Conservation (phyloP, 2,888 invertebrate genomes). For the Sipunculus nudus region DNA sequence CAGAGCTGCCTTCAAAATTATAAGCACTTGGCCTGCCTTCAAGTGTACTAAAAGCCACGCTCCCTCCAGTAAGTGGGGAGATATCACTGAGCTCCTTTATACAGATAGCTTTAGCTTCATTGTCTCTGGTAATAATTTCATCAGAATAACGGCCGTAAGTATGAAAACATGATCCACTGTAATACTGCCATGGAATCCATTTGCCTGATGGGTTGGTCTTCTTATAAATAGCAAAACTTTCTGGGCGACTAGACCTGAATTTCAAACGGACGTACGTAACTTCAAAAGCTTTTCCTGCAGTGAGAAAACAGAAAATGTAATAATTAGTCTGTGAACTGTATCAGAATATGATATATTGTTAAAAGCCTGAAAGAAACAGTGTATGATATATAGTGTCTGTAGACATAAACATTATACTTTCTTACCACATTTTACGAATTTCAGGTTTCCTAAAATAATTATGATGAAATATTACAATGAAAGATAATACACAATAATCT, state of each 20-base stretch:
- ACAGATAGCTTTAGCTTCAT: slow-evolving; percentile 93
- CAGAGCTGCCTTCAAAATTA: slow-evolving; percentile 87
- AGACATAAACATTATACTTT: no score
- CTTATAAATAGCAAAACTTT: slow-evolving; percentile 96
- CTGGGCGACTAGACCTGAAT: slow-evolving; percentile 95
- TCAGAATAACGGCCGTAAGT: slow-evolving; percentile 81
- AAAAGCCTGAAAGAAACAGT: no score
- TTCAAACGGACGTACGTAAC: slow-evolving; percentile 94
- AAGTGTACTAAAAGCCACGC: slow-evolving; percentile 91
- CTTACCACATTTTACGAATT: no score
- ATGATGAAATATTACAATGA: no score
- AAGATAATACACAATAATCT: no score
- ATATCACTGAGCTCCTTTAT: slow-evolving; percentile 98
- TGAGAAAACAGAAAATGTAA: no score
- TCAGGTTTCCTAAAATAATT: no score
- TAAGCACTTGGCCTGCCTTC: slow-evolving; percentile 94
- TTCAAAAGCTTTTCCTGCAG: slow-evolving; percentile 96
- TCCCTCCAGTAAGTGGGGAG: slow-evolving; percentile 83
- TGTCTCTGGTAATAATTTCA: slow-evolving; percentile 75
- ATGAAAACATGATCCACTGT: slow-evolving; percentile 88
- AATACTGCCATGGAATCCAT: slow-evolving; percentile 72
- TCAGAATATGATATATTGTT: no score
- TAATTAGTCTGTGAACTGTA: no score
- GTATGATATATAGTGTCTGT: no score
- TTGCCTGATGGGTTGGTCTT: slow-evolving; percentile 74